A percentile compares a stretch with the other conserved stretches of the same genome.
These are phyloP conservation scores for Papilio protenor DNA, from an alignment of 2,888 invertebrate genomes.

Conservation along the genomic window DNA sequence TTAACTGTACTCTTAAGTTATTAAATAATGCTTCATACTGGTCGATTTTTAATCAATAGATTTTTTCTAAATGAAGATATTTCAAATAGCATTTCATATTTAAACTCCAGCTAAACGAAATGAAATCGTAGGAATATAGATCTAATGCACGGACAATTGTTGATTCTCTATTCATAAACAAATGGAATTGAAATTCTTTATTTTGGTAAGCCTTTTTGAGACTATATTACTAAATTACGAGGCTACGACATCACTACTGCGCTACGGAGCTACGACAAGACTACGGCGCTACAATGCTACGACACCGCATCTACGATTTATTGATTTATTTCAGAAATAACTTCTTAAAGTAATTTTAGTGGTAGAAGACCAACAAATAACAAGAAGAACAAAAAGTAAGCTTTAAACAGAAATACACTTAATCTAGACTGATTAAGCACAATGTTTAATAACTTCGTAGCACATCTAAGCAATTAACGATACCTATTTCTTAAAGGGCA, in stretches of 20 bases:
- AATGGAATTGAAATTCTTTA: slow-evolving; percentile 15
- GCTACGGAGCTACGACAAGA: background rate
- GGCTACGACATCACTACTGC: background rate
- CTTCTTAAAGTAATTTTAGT: background rate
- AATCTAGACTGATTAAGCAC: background rate
- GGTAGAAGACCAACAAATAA: background rate
- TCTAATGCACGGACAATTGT: background rate
- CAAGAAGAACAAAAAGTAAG: background rate
- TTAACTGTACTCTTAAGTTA: too few relatives aligned
- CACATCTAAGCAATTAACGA: background rate
- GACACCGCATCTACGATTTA: background rate
- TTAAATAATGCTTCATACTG: too few relatives aligned
- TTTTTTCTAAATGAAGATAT: too few relatives aligned
- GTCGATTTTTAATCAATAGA: too few relatives aligned
- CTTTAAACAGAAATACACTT: background rate
- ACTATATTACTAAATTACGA: background rate
- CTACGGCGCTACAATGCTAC: background rate
- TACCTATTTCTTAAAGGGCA: background rate
- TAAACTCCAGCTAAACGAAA: too few relatives aligned
- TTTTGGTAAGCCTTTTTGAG: slow-evolving; percentile 18
- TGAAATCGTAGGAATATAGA: background rate
- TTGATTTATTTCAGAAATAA: background rate
- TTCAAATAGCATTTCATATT: too few relatives aligned
- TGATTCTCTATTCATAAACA: slow-evolving; percentile 2
- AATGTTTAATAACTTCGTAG: background rate